These are phyloP conservation scores for Bos taurus DNA, from an alignment of 2,113 vertebrate species.

Conservation along the genomic window DNA sequence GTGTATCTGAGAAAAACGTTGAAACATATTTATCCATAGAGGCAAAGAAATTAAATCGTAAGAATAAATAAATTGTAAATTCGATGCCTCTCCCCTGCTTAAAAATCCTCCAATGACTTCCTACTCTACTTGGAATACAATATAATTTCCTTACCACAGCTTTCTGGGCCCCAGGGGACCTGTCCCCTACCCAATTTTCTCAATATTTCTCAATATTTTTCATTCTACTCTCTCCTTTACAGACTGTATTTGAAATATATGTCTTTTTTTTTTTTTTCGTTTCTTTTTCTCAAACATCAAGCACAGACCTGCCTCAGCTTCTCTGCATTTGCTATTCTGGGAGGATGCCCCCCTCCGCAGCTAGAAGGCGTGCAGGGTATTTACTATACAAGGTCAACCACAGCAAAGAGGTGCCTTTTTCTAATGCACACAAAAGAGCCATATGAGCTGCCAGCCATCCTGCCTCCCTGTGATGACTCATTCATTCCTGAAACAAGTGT, in stretches of 20 bases:
- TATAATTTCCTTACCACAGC: neutral
- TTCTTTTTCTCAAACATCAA: neutral
- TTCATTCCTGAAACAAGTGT: neutral
- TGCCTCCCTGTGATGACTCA: neutral
- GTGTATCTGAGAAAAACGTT: neutral
- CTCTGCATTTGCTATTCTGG: neutral
- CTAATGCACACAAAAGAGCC: neutral
- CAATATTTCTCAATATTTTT: neutral
- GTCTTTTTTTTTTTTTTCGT: neutral
- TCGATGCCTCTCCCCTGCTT: neutral
- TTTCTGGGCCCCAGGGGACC: neutral
- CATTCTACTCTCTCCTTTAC: neutral
- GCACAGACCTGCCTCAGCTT: neutral
- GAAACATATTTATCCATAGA: conserved; percentile 19
- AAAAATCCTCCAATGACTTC: neutral
- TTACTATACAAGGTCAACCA: neutral
- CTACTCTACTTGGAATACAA: neutral
- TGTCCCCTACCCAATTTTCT: neutral
- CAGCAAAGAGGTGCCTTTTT: neutral
- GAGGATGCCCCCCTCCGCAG: neutral
- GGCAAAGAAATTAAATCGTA: neutral
- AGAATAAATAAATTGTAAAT: conserved; percentile 12
- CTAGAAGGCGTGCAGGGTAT: neutral
- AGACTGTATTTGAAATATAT: neutral
- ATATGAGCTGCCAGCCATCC: neutral